These are phyloP conservation scores for Gnathonemus echidnorhynchus DNA, from an alignment of 2,113 vertebrate genomes.

Conservation along the genomic window DNA sequence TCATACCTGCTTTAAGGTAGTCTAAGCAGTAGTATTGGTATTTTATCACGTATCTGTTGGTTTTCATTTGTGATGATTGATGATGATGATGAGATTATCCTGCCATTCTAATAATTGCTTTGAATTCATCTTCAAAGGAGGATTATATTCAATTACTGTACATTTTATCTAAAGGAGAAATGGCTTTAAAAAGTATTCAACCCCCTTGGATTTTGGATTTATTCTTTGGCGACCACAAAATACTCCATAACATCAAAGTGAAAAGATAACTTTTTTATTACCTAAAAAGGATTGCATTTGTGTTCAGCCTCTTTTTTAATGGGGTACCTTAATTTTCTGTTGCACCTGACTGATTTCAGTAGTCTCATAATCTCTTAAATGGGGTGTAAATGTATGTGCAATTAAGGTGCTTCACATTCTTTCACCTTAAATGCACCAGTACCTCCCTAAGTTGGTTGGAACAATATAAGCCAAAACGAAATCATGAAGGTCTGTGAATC, in stretches of 20 bases:
- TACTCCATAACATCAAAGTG: neutral
- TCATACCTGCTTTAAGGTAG: neutral
- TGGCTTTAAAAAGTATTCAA: neutral
- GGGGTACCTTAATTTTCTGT: neutral
- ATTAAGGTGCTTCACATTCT: neutral
- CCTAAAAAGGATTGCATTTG: neutral
- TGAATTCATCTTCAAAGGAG: slow-evolving; percentile 6
- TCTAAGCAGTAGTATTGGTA: neutral
- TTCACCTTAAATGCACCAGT: neutral
- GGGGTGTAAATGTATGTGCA: neutral
- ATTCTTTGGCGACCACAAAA: neutral
- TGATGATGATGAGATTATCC: neutral
- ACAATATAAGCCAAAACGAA: neutral
- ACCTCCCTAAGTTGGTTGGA: neutral
- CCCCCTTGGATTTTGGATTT: neutral
- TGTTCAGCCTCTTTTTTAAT: neutral
- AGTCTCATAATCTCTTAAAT: neutral
- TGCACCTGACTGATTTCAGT: neutral
- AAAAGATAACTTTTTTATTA: neutral
- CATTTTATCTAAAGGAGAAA: neutral
- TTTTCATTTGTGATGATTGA: neutral
- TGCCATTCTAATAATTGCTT: neutral
- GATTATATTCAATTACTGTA: neutral
- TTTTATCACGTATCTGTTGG: neutral
- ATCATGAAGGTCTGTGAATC: neutral